Conservation (phyloP, 2,113 vertebrate genomes). For the Tenrec ecaudatus region DNA sequence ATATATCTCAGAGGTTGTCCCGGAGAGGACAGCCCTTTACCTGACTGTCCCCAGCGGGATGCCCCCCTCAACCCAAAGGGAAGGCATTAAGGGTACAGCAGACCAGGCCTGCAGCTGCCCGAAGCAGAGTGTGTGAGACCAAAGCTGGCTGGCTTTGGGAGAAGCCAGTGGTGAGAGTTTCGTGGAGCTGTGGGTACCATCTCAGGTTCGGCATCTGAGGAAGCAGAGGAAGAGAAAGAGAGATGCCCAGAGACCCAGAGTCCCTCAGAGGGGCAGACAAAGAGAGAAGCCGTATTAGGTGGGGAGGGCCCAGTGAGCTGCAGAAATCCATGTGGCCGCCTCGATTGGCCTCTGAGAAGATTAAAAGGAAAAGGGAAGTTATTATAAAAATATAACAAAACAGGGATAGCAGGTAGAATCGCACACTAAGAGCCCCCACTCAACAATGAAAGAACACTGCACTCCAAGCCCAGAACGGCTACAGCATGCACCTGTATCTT, state of each 20-base stretch:
- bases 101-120: neutral
- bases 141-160: neutral
- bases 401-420: rapidly evolving
- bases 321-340: rapidly evolving
- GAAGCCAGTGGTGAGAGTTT: neutral
- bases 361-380: neutral
- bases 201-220: neutral
- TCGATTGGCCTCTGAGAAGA: neutral
- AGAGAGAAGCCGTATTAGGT: neutral
- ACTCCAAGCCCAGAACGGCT: neutral
- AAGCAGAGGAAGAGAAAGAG: neutral
- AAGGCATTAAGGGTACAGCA: neutral
- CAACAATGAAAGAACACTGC: neutral
- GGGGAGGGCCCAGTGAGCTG: too few relatives aligned
- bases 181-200: neutral
- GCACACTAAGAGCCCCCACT: neutral
- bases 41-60: slow-evolving; percentile 41
- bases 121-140: neutral
- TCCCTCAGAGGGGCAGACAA: too few relatives aligned
- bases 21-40: slow-evolving; percentile 46
- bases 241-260: neutral
- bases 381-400: neutral
- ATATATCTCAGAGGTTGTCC: too few relatives aligned
- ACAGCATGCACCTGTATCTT: neutral
- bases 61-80: neutral